Percentiles rank a stretch among this genome's conserved stretches.
phyloP scores from a whole-genome alignment of 2,113 vertebrate genomes.

The Engystomops pustulosus region DNA sequence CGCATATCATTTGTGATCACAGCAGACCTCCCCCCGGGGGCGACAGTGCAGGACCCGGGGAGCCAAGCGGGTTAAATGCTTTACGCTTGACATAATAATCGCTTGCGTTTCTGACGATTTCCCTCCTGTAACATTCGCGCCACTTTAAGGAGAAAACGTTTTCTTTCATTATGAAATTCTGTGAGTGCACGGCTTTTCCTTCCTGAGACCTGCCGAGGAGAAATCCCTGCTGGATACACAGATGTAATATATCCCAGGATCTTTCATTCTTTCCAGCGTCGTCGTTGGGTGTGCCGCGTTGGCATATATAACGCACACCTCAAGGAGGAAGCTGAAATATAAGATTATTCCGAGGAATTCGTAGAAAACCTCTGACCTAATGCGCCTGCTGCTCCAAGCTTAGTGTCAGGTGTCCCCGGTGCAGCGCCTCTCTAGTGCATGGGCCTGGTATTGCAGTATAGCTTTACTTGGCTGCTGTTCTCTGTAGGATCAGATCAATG shows the following conservation, averaged over 20 bases:
- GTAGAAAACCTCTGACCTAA: no score
- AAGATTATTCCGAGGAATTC: not conserved
- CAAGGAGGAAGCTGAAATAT: not conserved
- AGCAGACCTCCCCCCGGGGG: not conserved
- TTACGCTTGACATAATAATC: slow-evolving; percentile 31
- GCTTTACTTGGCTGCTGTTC: no score
- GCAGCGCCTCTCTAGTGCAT: not conserved
- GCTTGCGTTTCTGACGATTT: not conserved
- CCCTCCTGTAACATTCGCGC: not conserved
- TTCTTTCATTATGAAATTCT: not conserved
- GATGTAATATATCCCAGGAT: not conserved
- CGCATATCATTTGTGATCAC: slow-evolving; percentile 8
- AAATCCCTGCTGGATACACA: not conserved
- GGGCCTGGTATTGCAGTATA: no score
- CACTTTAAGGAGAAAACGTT: not conserved
- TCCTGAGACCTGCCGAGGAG: not conserved
- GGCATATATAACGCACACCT: not conserved
- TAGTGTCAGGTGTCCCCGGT: no score
- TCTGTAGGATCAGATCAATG: no score
- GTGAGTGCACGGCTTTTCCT: not conserved
- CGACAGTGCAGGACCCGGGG: not conserved
- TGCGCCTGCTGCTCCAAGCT: no score
- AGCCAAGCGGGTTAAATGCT: slow-evolving; percentile 30
- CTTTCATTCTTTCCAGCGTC: not conserved
- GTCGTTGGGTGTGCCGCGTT: not conserved